A percentile compares a stretch with the other conserved stretches of the same genome.
phyloP scores from a whole-genome alignment of 2,888 invertebrate genomes.

The Zele albiditarsus region DNA sequence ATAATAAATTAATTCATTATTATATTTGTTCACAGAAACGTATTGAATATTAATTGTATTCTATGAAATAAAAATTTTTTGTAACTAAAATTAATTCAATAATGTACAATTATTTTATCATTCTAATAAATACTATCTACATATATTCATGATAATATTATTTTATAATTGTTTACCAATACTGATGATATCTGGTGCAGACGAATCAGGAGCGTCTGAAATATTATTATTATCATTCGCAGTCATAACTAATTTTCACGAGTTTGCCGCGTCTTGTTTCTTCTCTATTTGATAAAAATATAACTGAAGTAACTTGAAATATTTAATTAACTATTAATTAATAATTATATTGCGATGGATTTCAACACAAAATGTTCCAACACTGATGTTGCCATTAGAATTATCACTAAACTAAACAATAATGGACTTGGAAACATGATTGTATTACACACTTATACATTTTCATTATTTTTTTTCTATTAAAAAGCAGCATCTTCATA shows the following conservation, averaged over 20 bases:
- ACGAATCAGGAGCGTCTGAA: not conserved
- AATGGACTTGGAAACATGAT: not conserved
- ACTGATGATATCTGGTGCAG: not conserved
- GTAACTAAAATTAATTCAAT: not conserved
- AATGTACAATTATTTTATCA: not conserved
- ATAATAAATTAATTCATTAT: constrained; percentile 29
- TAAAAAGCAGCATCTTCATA: not conserved
- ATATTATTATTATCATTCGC: not conserved
- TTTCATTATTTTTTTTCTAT: not conserved
- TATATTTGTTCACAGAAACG: not conserved
- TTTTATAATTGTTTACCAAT: not conserved
- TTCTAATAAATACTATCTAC: not conserved
- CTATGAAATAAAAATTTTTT: not conserved
- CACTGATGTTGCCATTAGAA: not conserved
- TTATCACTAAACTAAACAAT: not conserved
- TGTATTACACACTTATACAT: not conserved
- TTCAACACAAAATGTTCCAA: too few relatives aligned
- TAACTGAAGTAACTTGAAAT: too few relatives aligned
- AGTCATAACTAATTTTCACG: not conserved
- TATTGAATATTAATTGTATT: not conserved
- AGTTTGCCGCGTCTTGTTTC: not conserved
- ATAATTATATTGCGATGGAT: too few relatives aligned
- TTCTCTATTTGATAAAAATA: too few relatives aligned
- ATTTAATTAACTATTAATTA: too few relatives aligned
- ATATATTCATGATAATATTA: not conserved